Conservation (phyloP, 2,797 vertebrate species). For the Sebastes steindachneri region DNA sequence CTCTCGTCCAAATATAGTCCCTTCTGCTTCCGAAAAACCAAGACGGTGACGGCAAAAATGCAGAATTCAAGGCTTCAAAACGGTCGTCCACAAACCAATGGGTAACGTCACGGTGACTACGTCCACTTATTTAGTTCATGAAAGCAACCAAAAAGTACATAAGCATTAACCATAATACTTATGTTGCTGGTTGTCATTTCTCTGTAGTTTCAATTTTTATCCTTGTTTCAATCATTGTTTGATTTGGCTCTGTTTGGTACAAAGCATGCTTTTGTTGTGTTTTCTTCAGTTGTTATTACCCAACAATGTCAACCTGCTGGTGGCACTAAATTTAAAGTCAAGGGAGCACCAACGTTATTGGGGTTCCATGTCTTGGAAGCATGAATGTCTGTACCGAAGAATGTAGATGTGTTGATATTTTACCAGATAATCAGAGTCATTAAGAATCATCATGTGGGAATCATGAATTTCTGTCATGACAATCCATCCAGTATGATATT, state of each 20-base stretch:
- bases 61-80: too few relatives aligned
- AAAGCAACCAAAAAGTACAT: too few relatives aligned
- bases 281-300: background rate
- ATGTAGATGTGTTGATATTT: background rate
- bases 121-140: too few relatives aligned
- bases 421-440: background rate
- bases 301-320: background rate
- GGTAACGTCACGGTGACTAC: too few relatives aligned
- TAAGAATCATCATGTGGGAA: background rate
- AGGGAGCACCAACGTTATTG: background rate
- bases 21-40: too few relatives aligned
- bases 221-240: too few relatives aligned
- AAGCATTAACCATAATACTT: fast-evolving
- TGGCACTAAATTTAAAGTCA: background rate
- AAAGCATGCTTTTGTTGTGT: background rate
- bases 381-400: background rate
- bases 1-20: too few relatives aligned
- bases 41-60: too few relatives aligned
- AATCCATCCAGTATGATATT: background rate
- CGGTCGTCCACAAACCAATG: too few relatives aligned
- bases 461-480: background rate
- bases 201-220: too few relatives aligned
- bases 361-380: background rate
- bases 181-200: too few relatives aligned
- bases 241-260: too few relatives aligned